Evolutionary conservation across 2,113 vertebrate species (phyloP).

Genomic region (Pithys albifrons): DNA sequence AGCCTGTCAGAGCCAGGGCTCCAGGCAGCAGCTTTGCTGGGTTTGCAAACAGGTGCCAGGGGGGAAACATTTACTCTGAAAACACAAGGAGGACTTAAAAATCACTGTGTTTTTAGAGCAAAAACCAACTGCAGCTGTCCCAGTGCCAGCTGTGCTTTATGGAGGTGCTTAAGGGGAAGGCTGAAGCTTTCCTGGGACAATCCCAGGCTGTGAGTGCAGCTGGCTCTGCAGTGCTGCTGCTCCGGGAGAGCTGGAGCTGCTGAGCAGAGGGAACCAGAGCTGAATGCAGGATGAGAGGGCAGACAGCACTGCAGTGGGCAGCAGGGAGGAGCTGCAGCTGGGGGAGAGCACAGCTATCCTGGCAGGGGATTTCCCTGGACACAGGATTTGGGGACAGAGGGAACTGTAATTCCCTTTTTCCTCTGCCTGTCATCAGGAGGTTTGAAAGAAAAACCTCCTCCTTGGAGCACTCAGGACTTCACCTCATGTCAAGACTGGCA

Average conservation of each 20-base stretch:
- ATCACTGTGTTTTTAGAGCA: neutral
- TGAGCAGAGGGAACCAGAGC: neutral
- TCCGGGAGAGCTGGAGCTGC: neutral
- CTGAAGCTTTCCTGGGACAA: neutral
- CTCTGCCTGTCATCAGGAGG: neutral
- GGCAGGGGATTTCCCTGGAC: neutral
- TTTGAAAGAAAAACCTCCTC: neutral
- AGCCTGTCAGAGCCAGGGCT: neutral
- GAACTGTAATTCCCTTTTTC: neutral
- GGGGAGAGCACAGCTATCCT: neutral
- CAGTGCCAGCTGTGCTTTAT: neutral
- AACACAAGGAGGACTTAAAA: neutral
- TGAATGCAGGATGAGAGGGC: conserved; percentile 9
- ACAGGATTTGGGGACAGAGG: neutral
- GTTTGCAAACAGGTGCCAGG: neutral
- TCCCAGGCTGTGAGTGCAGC: neutral
- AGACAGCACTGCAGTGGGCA: neutral
- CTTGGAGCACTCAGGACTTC: neutral
- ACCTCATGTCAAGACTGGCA: neutral
- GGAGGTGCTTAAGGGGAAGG: neutral
- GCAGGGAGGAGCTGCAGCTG: neutral
- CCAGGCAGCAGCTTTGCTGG: neutral
- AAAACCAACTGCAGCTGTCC: neutral
- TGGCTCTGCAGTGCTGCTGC: neutral
- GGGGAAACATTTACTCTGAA: neutral